Conservation (phyloP, 2,113 vertebrate genomes). For the Chamaetylas fuelleborni region DNA sequence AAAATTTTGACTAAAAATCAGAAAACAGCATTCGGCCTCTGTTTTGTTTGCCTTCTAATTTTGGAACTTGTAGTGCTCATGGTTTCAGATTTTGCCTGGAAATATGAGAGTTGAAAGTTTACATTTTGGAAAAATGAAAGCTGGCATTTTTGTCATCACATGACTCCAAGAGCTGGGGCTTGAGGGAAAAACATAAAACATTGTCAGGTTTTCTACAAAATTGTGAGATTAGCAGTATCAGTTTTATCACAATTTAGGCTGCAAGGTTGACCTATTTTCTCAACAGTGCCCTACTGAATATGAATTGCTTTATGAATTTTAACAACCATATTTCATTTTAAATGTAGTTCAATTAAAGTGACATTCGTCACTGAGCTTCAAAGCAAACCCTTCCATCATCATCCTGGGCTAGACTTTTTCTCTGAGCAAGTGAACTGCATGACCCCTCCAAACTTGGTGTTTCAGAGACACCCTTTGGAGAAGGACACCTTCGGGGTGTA, state of each 20-base stretch:
- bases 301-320: slow-evolving; percentile 54
- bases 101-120: slow-evolving; percentile 59
- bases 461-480: neutral
- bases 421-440: neutral
- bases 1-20: slow-evolving; percentile 52
- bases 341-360: slow-evolving; percentile 29
- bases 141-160: slow-evolving; percentile 60
- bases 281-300: slow-evolving; percentile 46
- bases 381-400: neutral
- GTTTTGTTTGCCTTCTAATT: slow-evolving; percentile 68
- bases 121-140: slow-evolving; percentile 59
- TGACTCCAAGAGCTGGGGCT: slow-evolving; percentile 51
- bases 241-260: slow-evolving; percentile 50
- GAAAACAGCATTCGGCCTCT: slow-evolving; percentile 58
- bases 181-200: slow-evolving; percentile 46
- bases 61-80: slow-evolving; percentile 42
- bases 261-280: slow-evolving; percentile 52
- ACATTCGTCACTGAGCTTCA: neutral
- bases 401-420: neutral
- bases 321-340: slow-evolving; percentile 45
- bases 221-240: slow-evolving; percentile 28
- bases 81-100: slow-evolving; percentile 62
- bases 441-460: neutral
- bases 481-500: neutral
- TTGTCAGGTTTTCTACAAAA: slow-evolving; percentile 45